These are phyloP conservation scores for human (Homo sapiens) DNA, from an alignment of 2,113 vertebrate genomes.

Conservation along the genomic window GRCh38 chr2:164237001-164237500, in stretches of 20 bases:
- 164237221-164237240: neutral
- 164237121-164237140: neutral
- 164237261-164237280: neutral
- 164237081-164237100: neutral
- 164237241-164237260: neutral
- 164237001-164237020: neutral
- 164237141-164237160: neutral
- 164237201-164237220: neutral
- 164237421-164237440: neutral
- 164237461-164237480: neutral
- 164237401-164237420: neutral
- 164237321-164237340: neutral
- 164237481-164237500: neutral
- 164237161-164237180: neutral
- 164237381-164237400: neutral
- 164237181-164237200: neutral
- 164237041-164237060: neutral
- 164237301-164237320: neutral
- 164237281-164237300: neutral
- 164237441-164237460: neutral
- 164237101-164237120: neutral
- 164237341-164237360: neutral
- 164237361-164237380: neutral
- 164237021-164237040: neutral
- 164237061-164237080: neutral